Evolutionary conservation across 2,888 invertebrate species (phyloP).

Genomic region (Eumacrocentrus americanus): DNA sequence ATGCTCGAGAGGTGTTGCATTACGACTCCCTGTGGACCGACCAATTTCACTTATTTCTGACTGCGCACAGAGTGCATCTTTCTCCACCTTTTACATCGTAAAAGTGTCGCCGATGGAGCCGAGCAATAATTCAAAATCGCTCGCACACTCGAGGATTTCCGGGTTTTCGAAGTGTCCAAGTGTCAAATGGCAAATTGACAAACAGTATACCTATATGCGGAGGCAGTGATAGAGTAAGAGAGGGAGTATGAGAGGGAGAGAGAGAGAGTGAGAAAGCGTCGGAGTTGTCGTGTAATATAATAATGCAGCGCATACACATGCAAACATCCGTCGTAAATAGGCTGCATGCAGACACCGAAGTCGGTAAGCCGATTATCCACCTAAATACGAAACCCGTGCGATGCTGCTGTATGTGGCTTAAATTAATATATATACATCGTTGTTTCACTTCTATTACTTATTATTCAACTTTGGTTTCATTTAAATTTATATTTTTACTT

Average conservation of each 20-base stretch:
- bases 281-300: too few species aligned
- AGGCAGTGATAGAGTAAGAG: constrained; percentile 15
- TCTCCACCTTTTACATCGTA: constrained; percentile 18
- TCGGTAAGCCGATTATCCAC: constrained; percentile 60
- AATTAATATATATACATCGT: constrained; percentile 51
- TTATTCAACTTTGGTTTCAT: background rate
- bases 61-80: constrained; percentile 30
- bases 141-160: constrained; percentile 1
- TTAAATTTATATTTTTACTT: background rate
- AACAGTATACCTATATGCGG: constrained; percentile 3
- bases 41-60: constrained; percentile 51
- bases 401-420: constrained; percentile 55
- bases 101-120: constrained; percentile 32
- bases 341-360: constrained; percentile 45
- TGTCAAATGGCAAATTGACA: constrained; percentile 10
- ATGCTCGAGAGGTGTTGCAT: constrained; percentile 23
- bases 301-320: constrained; percentile 23
- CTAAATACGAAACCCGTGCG: constrained; percentile 60
- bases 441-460: constrained; percentile 21
- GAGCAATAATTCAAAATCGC: constrained; percentile 3
- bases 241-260: constrained; percentile 15
- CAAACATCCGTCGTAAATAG: constrained; percentile 43
- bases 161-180: constrained; percentile 25
- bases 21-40: constrained; percentile 50
- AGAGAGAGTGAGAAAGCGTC: too few species aligned